phyloP scores from a whole-genome alignment of 2,797 vertebrate genomes.

The Spondyliosoma cantharus region DNA sequence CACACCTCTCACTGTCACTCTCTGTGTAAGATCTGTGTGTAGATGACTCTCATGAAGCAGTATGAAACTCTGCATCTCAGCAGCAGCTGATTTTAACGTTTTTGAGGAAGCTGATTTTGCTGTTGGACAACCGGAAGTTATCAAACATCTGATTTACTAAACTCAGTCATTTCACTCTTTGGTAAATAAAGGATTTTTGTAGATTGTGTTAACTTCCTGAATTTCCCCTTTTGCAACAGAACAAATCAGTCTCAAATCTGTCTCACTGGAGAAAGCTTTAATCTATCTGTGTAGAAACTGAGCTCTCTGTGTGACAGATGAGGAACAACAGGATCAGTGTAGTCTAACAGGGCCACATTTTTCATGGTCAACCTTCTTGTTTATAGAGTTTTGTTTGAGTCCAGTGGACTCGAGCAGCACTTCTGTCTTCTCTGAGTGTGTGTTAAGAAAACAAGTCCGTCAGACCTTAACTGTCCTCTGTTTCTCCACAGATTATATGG shows the following conservation, averaged over 20 bases:
- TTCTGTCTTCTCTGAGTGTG: slow-evolving; percentile 1
- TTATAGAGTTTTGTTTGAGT: neutral
- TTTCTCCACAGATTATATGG: slow-evolving; percentile 89
- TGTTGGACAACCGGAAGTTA: neutral
- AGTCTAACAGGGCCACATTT: neutral
- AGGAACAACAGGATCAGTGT: slow-evolving; percentile 14
- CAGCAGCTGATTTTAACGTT: neutral
- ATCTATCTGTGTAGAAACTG: neutral
- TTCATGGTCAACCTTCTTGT: neutral
- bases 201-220: neutral
- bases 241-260: neutral
- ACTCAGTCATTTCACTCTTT: slow-evolving; percentile 29
- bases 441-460: neutral
- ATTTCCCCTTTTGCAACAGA: slow-evolving; percentile 7
- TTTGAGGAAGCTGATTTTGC: slow-evolving; percentile 52
- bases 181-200: slow-evolving; percentile 7
- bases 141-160: neutral
- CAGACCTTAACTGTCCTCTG: slow-evolving; percentile 19
- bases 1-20: slow-evolving; percentile 87
- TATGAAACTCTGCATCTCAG: neutral
- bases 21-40: slow-evolving; percentile 87
- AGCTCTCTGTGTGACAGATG: neutral
- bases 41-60: neutral
- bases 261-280: neutral
- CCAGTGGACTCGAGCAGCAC: neutral